Evolutionary conservation across 2,888 invertebrate genomes (phyloP), one percentile per base, ranked within the genome.

Genomic region (Endotricha flammealis): DNA sequence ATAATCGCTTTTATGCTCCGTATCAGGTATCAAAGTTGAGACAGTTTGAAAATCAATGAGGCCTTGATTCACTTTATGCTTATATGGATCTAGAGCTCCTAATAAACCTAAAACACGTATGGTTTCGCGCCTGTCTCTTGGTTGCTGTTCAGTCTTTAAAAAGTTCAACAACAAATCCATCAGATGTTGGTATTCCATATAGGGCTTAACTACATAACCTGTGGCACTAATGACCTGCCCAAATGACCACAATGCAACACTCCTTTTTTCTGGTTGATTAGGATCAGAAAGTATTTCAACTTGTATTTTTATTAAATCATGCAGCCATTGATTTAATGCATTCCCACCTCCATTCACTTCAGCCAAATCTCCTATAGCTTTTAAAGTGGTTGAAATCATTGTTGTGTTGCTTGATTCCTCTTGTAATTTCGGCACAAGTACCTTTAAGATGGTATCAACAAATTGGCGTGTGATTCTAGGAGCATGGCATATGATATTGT

Each of bases 51-150:
- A 93, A 64, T 97, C 96, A 36, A 98, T 95, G 48, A 96, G 89
- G 0, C 98, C 98, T 43, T 96, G 90, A 73, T 95, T 96, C 80
- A 98, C 95, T 85, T 98, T 98, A 69, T 99, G 96, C 62, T 96
- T 96, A 80, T 98, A 99, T 0, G 99, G 99, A 88, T 99, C 99
- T 54, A 99, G 88, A 0, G 99, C 99, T 3, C 99, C 99, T 0
- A 99, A 86, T 6, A 99, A 82, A 0, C 99, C 99, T 14, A 99
- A 82, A 4, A 99, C 97, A 22, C 98, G 89, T 41, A 99, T 96
- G 0, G 97, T 97, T 86, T 98, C 95, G 16, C 95, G 87, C 13
- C 95, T 88, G 37, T 98, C 96, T 33, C 92, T 90, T 0, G 92
- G 90, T 37, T 96, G 93, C 64, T 97, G 97, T 67, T 99, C 99